Percentiles rank a stretch among this genome's conserved stretches.
Conservation (phyloP, 2,888 invertebrate species). For the Clitarchus hookeri region DNA sequence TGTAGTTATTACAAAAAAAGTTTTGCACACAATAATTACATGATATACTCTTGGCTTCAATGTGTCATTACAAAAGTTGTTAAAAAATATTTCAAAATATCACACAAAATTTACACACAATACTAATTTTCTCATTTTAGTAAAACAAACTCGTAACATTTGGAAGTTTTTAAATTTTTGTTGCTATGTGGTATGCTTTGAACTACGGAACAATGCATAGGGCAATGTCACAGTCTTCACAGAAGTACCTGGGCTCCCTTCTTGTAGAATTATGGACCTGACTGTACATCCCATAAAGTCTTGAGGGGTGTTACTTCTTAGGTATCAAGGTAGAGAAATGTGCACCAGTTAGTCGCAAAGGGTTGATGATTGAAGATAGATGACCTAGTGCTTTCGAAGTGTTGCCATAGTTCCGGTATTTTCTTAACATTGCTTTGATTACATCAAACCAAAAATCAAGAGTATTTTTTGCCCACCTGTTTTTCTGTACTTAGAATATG, state of each 20-base stretch:
- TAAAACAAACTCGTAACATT: too few relatives aligned
- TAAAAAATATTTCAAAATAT: too few relatives aligned
- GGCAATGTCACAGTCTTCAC: conserved; percentile 19
- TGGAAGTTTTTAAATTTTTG: not conserved
- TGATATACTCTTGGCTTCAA: too few relatives aligned
- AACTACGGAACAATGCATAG: conserved; percentile 3
- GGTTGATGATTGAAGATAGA: conserved; percentile 19
- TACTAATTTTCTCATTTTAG: too few relatives aligned
- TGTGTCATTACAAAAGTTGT: too few relatives aligned
- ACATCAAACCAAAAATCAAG: too few relatives aligned
- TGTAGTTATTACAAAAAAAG: too few relatives aligned
- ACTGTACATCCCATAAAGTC: not conserved
- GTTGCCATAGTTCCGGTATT: not conserved
- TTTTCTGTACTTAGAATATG: too few relatives aligned
- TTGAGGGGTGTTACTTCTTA: not conserved
- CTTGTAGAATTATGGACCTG: not conserved
- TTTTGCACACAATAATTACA: too few relatives aligned
- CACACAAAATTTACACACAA: too few relatives aligned
- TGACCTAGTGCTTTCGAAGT: not conserved
- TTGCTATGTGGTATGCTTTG: conserved; percentile 16
- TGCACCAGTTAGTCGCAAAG: not conserved
- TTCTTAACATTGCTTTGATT: not conserved
- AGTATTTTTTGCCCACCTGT: too few relatives aligned
- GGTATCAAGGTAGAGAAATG: conserved; percentile 15
- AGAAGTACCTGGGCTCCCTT: conserved; percentile 15